A percentile compares a stretch with the other conserved stretches of the same genome.
These are phyloP conservation scores for Congeria kusceri DNA, from an alignment of 2,888 invertebrate genomes.

Conservation along the genomic window DNA sequence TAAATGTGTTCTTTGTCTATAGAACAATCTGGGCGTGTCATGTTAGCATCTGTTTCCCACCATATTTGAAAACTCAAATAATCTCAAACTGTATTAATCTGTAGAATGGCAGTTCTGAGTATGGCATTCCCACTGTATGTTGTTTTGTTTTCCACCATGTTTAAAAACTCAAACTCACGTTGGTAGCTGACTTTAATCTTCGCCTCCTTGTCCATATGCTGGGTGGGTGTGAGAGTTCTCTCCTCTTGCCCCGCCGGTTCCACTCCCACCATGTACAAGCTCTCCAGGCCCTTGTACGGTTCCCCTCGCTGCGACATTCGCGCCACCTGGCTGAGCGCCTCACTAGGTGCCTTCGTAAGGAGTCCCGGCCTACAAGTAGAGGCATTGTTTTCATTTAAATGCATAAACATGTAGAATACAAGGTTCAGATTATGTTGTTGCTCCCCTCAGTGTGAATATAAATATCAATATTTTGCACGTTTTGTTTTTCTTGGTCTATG, in stretches of 20 bases:
- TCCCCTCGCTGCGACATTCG: constrained; percentile 58
- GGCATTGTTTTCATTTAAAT: not conserved
- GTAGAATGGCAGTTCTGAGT: too few species aligned
- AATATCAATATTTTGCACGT: not conserved
- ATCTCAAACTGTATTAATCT: too few species aligned
- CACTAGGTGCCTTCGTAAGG: constrained; percentile 80
- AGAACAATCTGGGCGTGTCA: too few species aligned
- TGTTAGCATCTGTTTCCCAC: too few species aligned
- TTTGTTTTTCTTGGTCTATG: too few species aligned
- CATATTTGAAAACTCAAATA: too few species aligned
- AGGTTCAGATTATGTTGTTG: not conserved
- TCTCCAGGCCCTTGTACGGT: constrained; percentile 68
- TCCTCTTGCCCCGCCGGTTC: constrained; percentile 60
- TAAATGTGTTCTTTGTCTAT: too few species aligned
- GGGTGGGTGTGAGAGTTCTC: constrained; percentile 71
- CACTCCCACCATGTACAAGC: constrained; percentile 80
- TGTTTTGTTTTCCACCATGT: too few species aligned
- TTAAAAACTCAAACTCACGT: constrained; percentile 68
- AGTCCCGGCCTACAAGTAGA: constrained; percentile 62
- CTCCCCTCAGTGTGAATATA: not conserved
- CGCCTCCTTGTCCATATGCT: constrained; percentile 59
- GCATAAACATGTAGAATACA: not conserved
- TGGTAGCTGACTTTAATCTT: constrained; percentile 78
- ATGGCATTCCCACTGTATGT: too few species aligned
- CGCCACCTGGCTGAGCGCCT: constrained; percentile 73